Conservation (phyloP, 2,797 vertebrate genomes). For the Sebastolobus alascanus region DNA sequence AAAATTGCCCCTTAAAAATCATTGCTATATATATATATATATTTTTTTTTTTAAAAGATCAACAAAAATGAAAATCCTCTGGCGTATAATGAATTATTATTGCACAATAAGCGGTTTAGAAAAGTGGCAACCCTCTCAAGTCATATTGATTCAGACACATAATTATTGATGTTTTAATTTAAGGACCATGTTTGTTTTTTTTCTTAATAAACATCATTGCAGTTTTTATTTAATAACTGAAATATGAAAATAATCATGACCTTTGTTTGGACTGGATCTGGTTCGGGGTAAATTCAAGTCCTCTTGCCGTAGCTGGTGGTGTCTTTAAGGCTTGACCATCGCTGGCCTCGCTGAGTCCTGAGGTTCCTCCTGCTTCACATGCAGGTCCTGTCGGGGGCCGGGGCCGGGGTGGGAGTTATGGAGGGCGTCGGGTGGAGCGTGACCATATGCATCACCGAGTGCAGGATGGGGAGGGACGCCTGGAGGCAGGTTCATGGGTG, state of each 20-base stretch:
- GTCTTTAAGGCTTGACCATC: constrained; percentile 78
- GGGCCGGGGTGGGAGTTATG: constrained; percentile 72
- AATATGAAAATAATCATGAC: constrained; percentile 67
- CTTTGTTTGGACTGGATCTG: constrained; percentile 51
- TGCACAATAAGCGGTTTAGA: constrained; percentile 85
- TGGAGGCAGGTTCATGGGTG: constrained; percentile 80
- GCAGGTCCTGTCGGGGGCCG: constrained; percentile 59
- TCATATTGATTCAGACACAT: constrained; percentile 60
- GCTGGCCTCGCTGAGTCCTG: constrained; percentile 74
- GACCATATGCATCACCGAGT: constrained; percentile 54
- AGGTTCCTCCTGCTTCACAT: constrained; percentile 69
- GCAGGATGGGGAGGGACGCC: constrained; percentile 59
- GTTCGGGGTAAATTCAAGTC: constrained; percentile 56
- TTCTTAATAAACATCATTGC: constrained; percentile 45
- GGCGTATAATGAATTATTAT: constrained; percentile 86
- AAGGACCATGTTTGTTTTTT: constrained; percentile 46
- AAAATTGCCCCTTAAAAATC: constrained; percentile 81
- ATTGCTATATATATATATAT: constrained; percentile 46
- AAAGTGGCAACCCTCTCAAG: constrained; percentile 69
- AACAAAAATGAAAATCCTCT: constrained; percentile 74
- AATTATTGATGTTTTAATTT: constrained; percentile 66
- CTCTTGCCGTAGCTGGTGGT: constrained; percentile 46
- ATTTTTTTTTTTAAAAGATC: constrained; percentile 60
- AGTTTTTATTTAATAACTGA: constrained; percentile 51
- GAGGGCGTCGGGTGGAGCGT: constrained; percentile 49